Conservation (phyloP, 2,888 invertebrate genomes). For the Orchestes rusci region DNA sequence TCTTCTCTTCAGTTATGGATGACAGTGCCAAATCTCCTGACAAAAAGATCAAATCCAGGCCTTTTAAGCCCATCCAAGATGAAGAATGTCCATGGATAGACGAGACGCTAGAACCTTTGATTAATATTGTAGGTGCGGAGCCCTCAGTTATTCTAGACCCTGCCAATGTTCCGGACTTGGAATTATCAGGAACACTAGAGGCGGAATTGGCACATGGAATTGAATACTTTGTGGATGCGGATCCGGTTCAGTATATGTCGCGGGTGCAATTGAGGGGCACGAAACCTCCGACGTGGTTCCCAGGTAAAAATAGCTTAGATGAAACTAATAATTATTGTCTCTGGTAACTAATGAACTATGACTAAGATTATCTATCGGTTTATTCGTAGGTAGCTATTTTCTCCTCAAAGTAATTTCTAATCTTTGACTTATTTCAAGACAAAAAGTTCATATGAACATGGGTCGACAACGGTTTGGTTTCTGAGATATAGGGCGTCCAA, state of each 20-base stretch:
- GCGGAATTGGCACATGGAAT: constrained; percentile 32
- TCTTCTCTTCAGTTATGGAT: constrained; percentile 28
- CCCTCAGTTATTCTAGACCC: constrained; percentile 30
- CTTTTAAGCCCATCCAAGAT: constrained; percentile 27
- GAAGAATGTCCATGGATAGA: constrained; percentile 36
- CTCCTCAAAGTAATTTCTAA: no score
- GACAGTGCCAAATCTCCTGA: constrained; percentile 23
- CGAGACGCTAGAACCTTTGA: constrained; percentile 32
- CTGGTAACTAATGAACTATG: no score
- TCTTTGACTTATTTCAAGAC: no score
- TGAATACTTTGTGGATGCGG: constrained; percentile 38
- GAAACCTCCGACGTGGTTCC: constrained; percentile 39
- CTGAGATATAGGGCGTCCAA: no score
- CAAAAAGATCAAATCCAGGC: constrained; percentile 24
- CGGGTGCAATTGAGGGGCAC: constrained; percentile 40
- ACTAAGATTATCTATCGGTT: no score
- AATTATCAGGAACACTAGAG: constrained; percentile 25
- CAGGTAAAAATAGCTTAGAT: no score
- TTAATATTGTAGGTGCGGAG: constrained; percentile 32
- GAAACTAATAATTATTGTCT: no score
- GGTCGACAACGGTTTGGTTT: no score
- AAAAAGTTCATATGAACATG: no score
- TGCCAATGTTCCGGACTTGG: constrained; percentile 27
- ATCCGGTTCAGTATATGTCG: constrained; percentile 36
- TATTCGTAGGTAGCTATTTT: no score